Conservation (phyloP, 2,113 vertebrate genomes). For the Myrmophylax atrothorax region DNA sequence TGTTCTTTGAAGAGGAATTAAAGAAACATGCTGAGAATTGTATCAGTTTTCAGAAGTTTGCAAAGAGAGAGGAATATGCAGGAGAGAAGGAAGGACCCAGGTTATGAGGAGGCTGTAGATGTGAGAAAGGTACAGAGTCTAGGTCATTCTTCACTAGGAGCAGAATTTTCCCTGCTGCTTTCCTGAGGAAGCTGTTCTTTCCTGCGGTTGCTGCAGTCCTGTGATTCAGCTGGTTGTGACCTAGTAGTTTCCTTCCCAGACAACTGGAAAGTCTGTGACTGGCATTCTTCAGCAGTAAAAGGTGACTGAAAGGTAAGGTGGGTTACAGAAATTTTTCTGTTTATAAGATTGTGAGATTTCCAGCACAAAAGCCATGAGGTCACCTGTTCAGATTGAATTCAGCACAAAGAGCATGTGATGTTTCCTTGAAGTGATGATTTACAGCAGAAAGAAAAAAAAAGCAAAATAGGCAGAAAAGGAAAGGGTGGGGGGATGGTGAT, state of each 20-base stretch:
- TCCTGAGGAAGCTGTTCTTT: neutral
- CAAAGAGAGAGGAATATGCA: neutral
- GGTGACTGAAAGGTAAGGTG: neutral
- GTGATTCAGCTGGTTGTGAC: neutral
- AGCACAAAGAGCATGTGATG: neutral
- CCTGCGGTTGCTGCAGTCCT: neutral
- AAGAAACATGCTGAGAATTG: neutral
- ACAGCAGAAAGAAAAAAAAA: neutral
- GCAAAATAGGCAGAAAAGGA: neutral
- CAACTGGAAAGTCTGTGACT: neutral
- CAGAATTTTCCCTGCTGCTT: neutral
- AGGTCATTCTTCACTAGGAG: neutral
- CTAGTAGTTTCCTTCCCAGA: neutral
- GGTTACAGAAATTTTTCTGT: neutral
- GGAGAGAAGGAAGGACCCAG: neutral
- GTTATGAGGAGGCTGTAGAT: neutral
- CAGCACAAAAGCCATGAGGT: neutral
- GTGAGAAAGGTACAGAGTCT: neutral
- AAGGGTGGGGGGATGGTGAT: neutral
- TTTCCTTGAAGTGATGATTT: neutral
- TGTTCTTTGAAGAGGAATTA: neutral
- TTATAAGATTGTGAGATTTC: neutral
- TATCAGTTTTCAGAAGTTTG: neutral
- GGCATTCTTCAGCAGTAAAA: neutral
- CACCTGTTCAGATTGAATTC: neutral